phyloP scores from a whole-genome alignment of 2,797 vertebrate genomes.

The Amblyraja radiata region DNA sequence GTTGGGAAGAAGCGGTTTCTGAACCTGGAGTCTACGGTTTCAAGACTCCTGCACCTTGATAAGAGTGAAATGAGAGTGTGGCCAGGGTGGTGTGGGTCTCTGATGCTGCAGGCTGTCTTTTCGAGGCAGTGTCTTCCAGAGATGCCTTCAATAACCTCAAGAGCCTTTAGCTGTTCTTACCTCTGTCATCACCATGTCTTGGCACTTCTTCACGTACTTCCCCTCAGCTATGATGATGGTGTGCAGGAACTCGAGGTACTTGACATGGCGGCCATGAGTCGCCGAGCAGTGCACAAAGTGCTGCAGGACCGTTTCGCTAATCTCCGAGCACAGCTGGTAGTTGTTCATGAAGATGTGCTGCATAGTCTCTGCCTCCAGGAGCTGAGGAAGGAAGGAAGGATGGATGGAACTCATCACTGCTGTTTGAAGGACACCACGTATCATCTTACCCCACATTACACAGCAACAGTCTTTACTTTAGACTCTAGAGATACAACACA shows the following conservation, averaged over 20 bases:
- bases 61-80: too few relatives aligned
- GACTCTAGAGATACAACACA: too few relatives aligned
- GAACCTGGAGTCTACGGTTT: too few relatives aligned
- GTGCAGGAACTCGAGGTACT: constrained; percentile 94
- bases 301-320: constrained; percentile 80
- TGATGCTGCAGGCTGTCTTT: too few relatives aligned
- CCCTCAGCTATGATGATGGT: constrained; percentile 98
- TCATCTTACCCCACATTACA: background rate
- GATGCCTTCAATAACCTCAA: too few relatives aligned
- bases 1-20: too few relatives aligned
- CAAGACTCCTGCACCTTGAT: too few relatives aligned
- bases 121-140: too few relatives aligned
- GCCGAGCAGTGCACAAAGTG: constrained; percentile 94
- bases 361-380: constrained; percentile 88
- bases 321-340: constrained; percentile 88
- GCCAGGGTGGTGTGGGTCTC: too few relatives aligned
- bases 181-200: constrained; percentile 99
- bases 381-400: constrained; percentile 51
- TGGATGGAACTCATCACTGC: background rate
- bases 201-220: constrained; percentile 97
- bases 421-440: background rate
- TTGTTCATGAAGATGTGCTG: constrained; percentile 97
- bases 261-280: constrained; percentile 88
- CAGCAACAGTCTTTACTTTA: background rate
- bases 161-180: constrained; percentile 56